phyloP scores from a whole-genome alignment of 1,140 invertebrate species.

The Magallana angulata region DNA sequence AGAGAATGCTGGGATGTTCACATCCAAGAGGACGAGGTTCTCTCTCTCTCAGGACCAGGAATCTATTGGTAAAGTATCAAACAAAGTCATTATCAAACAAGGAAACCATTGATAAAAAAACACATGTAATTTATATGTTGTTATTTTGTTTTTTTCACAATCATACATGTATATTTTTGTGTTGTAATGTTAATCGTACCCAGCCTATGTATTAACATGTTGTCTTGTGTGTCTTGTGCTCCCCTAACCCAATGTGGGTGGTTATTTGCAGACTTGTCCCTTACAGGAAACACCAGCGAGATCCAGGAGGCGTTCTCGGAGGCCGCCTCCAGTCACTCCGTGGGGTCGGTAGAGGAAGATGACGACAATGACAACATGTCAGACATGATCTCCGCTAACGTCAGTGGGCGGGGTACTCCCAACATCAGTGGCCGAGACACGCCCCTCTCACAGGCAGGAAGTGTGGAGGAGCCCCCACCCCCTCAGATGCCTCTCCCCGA shows the following conservation, averaged over 20 bases:
- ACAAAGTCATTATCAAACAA: neutral
- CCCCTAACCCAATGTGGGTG: conserved; percentile 8
- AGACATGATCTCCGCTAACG: conserved; percentile 95
- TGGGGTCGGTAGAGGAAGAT: conserved; percentile 89
- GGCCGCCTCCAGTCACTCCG: conserved; percentile 95
- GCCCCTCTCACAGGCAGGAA: conserved; percentile 87
- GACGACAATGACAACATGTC: conserved; percentile 90
- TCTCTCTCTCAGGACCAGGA: conserved; percentile 90
- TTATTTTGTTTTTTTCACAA: too few species aligned
- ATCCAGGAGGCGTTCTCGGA: conserved; percentile 96
- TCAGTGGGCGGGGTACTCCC: conserved; percentile 91
- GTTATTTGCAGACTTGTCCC: conserved; percentile 43
- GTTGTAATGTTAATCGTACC: too few species aligned
- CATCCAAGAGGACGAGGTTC: conserved; percentile 85
- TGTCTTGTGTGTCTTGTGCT: neutral
- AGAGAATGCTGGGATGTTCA: conserved; percentile 78
- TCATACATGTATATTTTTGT: too few species aligned
- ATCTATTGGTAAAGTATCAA: conserved; percentile 82
- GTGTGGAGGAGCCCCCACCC: conserved; percentile 68
- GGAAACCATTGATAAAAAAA: neutral
- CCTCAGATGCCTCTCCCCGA: conserved; percentile 80
- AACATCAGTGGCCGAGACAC: conserved; percentile 93
- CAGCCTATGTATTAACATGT: neutral
- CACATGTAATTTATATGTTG: too few species aligned
- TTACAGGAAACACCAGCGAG: conserved; percentile 91